A percentile compares a stretch with the other conserved stretches of the same genome.
Conservation (phyloP, 2,797 vertebrate species). For the Chloroceryle inda region DNA sequence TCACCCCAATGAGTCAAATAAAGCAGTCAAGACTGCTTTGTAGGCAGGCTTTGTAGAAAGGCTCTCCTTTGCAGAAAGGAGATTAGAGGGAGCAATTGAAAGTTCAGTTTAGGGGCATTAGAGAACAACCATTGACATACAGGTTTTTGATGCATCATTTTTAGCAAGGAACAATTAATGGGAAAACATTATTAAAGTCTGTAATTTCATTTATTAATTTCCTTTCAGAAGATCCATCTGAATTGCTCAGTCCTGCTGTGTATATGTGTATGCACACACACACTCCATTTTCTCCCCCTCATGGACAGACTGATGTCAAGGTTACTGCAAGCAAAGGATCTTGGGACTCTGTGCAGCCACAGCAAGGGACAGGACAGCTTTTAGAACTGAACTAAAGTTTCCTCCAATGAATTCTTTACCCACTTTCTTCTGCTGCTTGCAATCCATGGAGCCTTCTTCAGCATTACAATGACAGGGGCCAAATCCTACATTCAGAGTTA, state of each 20-base stretch:
- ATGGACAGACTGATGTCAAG: neutral
- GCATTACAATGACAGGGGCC: neutral
- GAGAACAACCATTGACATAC: neutral
- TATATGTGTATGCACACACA: neutral
- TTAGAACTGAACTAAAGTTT: neutral
- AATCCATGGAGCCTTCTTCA: neutral
- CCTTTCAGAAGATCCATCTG: neutral
- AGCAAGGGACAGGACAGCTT: neutral
- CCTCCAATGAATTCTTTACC: neutral
- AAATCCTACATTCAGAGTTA: neutral
- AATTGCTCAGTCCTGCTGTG: neutral
- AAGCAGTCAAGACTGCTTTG: slow-evolving; percentile 12
- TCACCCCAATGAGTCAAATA: slow-evolving; percentile 8
- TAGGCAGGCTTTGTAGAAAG: neutral
- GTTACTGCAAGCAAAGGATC: neutral
- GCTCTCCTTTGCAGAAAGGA: neutral
- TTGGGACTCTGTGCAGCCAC: neutral
- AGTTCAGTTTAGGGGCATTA: neutral
- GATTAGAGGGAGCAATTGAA: neutral
- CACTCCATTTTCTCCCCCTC: neutral
- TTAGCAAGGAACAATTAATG: neutral
- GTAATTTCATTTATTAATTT: neutral
- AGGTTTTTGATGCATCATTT: neutral
- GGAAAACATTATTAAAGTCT: neutral
- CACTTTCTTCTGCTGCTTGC: neutral